A percentile compares a stretch with the other conserved stretches of the same genome.
phyloP scores from a whole-genome alignment of 1,140 invertebrate genomes.

The Branchinecta lindahli region DNA sequence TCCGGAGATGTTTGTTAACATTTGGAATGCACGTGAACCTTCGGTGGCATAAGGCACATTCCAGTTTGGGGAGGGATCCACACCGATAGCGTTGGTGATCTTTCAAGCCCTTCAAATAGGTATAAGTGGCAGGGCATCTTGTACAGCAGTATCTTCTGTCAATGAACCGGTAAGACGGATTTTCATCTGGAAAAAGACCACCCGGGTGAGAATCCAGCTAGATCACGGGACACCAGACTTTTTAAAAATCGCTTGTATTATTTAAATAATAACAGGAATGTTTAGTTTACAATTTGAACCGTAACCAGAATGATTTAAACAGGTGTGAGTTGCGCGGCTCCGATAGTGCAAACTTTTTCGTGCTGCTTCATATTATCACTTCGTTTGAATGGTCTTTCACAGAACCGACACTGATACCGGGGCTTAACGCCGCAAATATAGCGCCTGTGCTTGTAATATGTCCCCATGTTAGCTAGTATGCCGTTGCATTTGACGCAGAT shows the following conservation, averaged over 20 bases:
- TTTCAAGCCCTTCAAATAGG: conserved; percentile 3
- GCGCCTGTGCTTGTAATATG: conserved; percentile 3
- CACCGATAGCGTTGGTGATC: conserved; percentile 7
- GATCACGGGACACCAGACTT: not conserved
- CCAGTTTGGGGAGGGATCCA: conserved; percentile 6
- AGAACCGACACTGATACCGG: not conserved
- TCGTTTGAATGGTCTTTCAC: conserved; percentile 3
- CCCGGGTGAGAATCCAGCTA: not conserved
- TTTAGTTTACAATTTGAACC: conserved; percentile 9
- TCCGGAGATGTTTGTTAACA: conserved; percentile 1
- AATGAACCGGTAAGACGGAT: conserved; percentile 2
- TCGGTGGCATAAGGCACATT: not conserved
- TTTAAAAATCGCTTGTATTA: not conserved
- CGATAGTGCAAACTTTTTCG: conserved; percentile 3
- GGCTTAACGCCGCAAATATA: conserved; percentile 8
- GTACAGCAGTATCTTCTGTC: conserved; percentile 10
- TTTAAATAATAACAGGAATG: conserved; percentile 6
- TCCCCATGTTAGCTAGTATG: conserved; percentile 7
- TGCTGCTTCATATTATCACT: conserved; percentile 10
- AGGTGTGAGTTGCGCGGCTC: not conserved
- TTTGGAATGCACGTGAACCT: conserved; percentile 5
- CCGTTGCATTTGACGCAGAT: conserved; percentile 9
- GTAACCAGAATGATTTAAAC: not conserved
- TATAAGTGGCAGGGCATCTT: conserved; percentile 3
- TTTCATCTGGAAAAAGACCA: conserved; percentile 8